Percentiles rank a stretch among this genome's conserved stretches.
phyloP scores from a whole-genome alignment of 2,888 invertebrate species.

The Agapostemon virescens region DNA sequence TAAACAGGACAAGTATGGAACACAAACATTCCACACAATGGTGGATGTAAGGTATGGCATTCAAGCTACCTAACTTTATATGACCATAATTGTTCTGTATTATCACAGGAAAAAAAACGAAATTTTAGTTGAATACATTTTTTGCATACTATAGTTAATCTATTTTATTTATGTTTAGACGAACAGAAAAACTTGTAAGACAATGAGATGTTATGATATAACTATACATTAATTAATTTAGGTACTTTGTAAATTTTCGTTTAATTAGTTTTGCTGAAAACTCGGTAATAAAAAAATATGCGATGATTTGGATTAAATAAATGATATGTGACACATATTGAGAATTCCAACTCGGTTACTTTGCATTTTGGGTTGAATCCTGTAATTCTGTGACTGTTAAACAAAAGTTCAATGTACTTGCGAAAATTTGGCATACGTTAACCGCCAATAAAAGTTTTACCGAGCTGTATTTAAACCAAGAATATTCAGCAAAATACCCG shows the following conservation, averaged over 20 bases:
- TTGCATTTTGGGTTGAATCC: background rate
- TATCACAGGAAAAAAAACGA: slow-evolving; percentile 28
- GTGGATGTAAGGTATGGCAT: slow-evolving; percentile 32
- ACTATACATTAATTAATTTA: background rate
- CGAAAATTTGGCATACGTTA: background rate
- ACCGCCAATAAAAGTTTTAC: background rate
- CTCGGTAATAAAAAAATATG: slow-evolving; percentile 8
- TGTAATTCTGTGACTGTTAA: background rate
- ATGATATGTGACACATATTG: slow-evolving; percentile 9
- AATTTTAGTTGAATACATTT: background rate
- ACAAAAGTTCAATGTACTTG: slow-evolving; percentile 1
- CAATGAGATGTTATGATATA: background rate
- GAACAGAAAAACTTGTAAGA: background rate
- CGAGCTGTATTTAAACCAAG: slow-evolving; percentile 15
- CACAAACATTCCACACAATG: slow-evolving; percentile 61
- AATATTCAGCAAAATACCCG: slow-evolving; percentile 44
- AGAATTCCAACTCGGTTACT: background rate
- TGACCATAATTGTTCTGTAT: slow-evolving; percentile 7
- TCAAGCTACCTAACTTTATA: slow-evolving; percentile 28
- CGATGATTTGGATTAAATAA: background rate
- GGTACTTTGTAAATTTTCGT: slow-evolving; percentile 5
- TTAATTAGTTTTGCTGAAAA: background rate
- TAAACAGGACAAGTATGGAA: slow-evolving; percentile 59
- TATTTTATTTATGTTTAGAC: background rate
- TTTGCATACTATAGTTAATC: background rate